These are phyloP conservation scores for Nezara viridula DNA, from an alignment of 2,888 invertebrate species.

Conservation along the genomic window DNA sequence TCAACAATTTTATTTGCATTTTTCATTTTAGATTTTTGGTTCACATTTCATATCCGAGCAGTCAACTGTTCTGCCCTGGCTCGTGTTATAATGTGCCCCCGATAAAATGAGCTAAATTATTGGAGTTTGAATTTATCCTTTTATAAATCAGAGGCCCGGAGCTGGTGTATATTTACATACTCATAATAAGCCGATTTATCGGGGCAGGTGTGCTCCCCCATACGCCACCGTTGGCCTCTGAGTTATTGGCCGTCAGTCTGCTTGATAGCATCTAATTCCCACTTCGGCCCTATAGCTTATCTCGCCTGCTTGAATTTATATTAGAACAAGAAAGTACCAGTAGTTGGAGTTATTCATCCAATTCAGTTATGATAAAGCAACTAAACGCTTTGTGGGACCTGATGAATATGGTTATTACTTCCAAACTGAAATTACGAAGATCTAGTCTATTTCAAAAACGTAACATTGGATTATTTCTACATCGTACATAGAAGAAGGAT, in stretches of 20 bases:
- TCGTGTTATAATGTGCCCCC: neutral
- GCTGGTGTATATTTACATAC: neutral
- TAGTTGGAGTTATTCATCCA: neutral
- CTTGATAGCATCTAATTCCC: neutral
- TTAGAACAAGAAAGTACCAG: neutral
- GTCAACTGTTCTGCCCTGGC: too few species aligned
- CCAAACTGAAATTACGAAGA: neutral
- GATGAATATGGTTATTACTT: neutral
- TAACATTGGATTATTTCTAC: too few species aligned
- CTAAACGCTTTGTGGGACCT: neutral
- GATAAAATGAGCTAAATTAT: neutral
- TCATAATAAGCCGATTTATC: neutral
- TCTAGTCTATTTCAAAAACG: neutral
- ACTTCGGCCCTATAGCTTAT: neutral
- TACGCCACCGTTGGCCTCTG: neutral
- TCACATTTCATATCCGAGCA: too few species aligned
- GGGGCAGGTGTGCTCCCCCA: neutral
- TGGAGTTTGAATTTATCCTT: neutral
- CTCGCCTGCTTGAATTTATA: neutral
- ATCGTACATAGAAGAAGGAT: too few species aligned
- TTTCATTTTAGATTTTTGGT: too few species aligned
- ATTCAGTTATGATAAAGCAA: neutral
- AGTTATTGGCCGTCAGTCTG: conserved; percentile 14
- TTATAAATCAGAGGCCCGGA: neutral
- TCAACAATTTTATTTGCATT: too few species aligned